Evolutionary conservation across 37 sponge, comb jelly and placozoan species (phyloP).

Genomic region (Axinella damicornis): DNA sequence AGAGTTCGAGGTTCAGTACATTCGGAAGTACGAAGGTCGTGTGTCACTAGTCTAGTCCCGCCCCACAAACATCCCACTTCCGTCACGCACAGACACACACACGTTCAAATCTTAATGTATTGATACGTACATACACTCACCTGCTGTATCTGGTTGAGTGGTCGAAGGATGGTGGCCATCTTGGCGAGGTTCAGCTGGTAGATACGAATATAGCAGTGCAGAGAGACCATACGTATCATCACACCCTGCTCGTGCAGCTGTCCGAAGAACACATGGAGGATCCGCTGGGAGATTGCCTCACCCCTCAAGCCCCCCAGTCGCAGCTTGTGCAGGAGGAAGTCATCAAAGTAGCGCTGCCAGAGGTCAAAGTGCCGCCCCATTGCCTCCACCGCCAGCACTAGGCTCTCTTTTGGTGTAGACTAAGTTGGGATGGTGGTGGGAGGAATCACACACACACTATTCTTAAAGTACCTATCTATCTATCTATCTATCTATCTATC

Average conservation of each 20-base stretch:
- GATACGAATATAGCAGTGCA: slow-evolving; percentile 51
- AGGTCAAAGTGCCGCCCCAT: slow-evolving; percentile 32
- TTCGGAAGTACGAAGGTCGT: too few relatives aligned
- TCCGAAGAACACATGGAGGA: slow-evolving; percentile 46
- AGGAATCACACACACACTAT: too few relatives aligned
- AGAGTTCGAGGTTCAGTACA: too few relatives aligned
- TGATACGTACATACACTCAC: too few relatives aligned
- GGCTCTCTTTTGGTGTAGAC: not conserved
- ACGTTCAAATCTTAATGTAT: too few relatives aligned
- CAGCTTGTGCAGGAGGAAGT: slow-evolving; percentile 64
- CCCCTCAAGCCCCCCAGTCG: slow-evolving; percentile 17
- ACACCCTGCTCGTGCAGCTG: slow-evolving; percentile 24
- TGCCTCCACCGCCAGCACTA: slow-evolving; percentile 26
- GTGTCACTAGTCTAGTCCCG: too few relatives aligned
- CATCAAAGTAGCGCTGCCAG: slow-evolving; percentile 68
- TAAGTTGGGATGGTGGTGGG: too few relatives aligned
- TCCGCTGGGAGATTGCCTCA: slow-evolving; percentile 21
- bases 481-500: too few relatives aligned
- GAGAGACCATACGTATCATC: not conserved
- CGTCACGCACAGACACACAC: too few relatives aligned
- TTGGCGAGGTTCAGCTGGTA: slow-evolving; percentile 72
- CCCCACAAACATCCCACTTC: too few relatives aligned
- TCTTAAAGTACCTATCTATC: too few relatives aligned
- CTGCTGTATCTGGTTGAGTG: too few relatives aligned
- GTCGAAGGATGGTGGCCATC: slow-evolving; percentile 45